A percentile compares a stretch with the other conserved stretches of the same genome.
Conservation (phyloP, 92 coral and sea anemone genomes). For the Epizoanthus fatuus region DNA sequence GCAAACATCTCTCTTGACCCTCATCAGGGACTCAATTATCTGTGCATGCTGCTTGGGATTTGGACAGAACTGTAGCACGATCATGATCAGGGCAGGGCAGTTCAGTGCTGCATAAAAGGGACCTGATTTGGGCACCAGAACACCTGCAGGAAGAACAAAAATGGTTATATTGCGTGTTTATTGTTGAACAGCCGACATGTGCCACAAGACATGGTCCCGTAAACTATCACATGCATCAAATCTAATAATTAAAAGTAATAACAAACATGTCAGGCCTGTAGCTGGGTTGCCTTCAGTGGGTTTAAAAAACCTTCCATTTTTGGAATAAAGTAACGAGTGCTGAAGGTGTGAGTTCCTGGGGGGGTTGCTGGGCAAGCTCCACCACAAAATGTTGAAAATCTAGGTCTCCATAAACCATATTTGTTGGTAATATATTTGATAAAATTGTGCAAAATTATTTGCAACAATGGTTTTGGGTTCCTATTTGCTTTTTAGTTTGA, state of each 20-base stretch:
- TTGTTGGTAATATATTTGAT: no score
- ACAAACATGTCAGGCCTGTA: no score
- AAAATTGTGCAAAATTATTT: background rate
- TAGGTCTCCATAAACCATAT: no score
- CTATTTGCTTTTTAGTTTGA: background rate
- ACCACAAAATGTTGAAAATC: no score
- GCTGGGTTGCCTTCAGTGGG: background rate
- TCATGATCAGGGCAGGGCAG: slow-evolving; percentile 94
- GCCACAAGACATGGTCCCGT: no score
- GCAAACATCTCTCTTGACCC: slow-evolving; percentile 92
- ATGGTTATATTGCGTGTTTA: no score
- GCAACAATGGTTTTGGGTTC: background rate
- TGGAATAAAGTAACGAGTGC: background rate
- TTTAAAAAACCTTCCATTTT: background rate
- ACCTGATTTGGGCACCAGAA: slow-evolving; percentile 70
- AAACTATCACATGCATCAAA: no score
- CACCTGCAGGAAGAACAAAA: slow-evolving; percentile 45
- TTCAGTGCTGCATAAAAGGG: slow-evolving; percentile 87
- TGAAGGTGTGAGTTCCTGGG: no score
- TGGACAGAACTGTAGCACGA: slow-evolving; percentile 91
- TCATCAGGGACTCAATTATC: slow-evolving; percentile 95
- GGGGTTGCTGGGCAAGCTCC: no score
- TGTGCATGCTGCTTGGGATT: slow-evolving; percentile 98
- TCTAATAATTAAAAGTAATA: no score
- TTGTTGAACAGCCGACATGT: no score